phyloP scores from a whole-genome alignment of 2,113 vertebrate species.

The Arizona elegans region DNA sequence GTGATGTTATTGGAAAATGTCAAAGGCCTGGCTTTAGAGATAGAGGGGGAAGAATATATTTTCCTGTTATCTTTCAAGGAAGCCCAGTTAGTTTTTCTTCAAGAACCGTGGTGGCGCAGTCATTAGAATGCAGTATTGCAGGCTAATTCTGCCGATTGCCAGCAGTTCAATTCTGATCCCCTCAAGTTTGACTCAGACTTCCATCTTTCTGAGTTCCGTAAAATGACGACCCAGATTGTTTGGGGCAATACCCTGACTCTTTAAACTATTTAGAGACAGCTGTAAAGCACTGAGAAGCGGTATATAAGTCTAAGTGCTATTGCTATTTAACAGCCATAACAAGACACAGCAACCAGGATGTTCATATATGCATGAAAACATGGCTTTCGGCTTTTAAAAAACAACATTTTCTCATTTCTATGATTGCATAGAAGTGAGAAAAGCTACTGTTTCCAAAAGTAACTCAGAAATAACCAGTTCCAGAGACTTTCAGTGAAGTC shows the following conservation, averaged over 20 bases:
- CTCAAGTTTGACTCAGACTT: neutral
- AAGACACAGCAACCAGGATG: neutral
- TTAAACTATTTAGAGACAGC: neutral
- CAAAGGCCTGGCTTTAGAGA: constrained; percentile 44
- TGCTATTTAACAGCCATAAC: neutral
- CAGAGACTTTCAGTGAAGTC: neutral
- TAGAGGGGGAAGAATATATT: neutral
- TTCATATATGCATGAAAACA: accelerated
- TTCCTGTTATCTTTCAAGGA: constrained; percentile 32
- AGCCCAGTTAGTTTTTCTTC: constrained; percentile 8
- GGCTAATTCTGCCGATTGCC: neutral
- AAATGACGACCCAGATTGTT: neutral
- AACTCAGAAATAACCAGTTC: neutral
- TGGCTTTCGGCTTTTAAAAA: neutral
- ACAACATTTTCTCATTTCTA: neutral
- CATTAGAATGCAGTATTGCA: neutral
- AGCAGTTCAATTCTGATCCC: neutral
- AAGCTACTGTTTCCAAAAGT: neutral
- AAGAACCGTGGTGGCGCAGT: neutral
- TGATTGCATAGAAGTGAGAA: neutral
- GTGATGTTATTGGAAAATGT: constrained; percentile 51
- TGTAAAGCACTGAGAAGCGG: neutral
- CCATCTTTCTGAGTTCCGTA: neutral
- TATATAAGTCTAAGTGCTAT: neutral
- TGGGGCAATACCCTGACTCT: neutral